These are phyloP conservation scores for Brenthis hecate DNA, from an alignment of 2,888 invertebrate species.

Conservation along the genomic window DNA sequence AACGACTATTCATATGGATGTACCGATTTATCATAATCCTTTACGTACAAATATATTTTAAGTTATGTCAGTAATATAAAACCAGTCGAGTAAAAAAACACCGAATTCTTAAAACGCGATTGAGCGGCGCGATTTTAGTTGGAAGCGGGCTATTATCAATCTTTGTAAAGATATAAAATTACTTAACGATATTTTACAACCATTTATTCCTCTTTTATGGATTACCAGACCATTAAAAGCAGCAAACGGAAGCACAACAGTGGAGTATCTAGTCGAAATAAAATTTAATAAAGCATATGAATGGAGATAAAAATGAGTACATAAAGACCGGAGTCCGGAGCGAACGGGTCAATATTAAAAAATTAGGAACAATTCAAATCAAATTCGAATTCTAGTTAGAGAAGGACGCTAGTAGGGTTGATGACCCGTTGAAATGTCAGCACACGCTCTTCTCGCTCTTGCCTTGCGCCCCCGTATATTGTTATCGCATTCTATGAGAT, in stretches of 20 bases:
- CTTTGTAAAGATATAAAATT: slow-evolving; percentile 62
- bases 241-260: slow-evolving; percentile 72
- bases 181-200: slow-evolving; percentile 61
- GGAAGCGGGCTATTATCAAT: slow-evolving; percentile 57
- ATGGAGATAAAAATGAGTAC: slow-evolving; percentile 51
- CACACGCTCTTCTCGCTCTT: slow-evolving; percentile 67
- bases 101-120: slow-evolving; percentile 44
- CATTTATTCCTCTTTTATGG: slow-evolving; percentile 63
- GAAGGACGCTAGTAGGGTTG: slow-evolving; percentile 80
- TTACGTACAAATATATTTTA: slow-evolving; percentile 42
- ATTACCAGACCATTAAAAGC: slow-evolving; percentile 59
- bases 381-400: slow-evolving; percentile 80
- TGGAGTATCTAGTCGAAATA: slow-evolving; percentile 60
- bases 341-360: slow-evolving; percentile 74
- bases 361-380: slow-evolving; percentile 82
- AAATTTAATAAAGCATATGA: slow-evolving; percentile 69
- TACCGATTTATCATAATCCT: slow-evolving; percentile 43
- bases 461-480: slow-evolving; percentile 52
- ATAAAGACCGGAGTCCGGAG: slow-evolving; percentile 62
- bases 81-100: slow-evolving; percentile 41
- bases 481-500: slow-evolving; percentile 73
- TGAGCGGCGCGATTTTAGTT: slow-evolving; percentile 46
- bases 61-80: slow-evolving; percentile 42
- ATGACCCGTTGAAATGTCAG: slow-evolving; percentile 82
- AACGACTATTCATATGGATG: slow-evolving; percentile 36